These are phyloP conservation scores for Spicauda simplicius DNA, from an alignment of 2,888 invertebrate genomes.

Conservation along the genomic window DNA sequence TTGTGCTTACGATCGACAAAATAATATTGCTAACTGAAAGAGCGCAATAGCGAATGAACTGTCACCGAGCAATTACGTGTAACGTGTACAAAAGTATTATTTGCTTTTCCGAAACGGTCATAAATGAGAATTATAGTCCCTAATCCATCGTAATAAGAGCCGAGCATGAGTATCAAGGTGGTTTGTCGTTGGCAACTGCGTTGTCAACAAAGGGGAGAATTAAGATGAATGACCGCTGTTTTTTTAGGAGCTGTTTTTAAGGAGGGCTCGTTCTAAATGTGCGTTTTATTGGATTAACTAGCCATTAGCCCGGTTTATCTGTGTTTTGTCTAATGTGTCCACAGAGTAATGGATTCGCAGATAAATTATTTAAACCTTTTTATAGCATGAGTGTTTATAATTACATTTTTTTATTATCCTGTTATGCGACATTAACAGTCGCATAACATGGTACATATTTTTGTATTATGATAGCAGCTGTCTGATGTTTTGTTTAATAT, in stretches of 20 bases:
- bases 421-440: too few relatives aligned
- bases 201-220: slow-evolving; percentile 38
- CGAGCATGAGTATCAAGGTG: neutral
- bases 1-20: neutral
- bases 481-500: too few relatives aligned
- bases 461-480: too few relatives aligned
- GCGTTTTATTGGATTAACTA: slow-evolving; percentile 56
- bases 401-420: too few relatives aligned
- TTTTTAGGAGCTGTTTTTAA: slow-evolving; percentile 31
- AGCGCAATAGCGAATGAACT: slow-evolving; percentile 22
- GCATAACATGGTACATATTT: too few relatives aligned
- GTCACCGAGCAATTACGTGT: slow-evolving; percentile 25
- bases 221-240: slow-evolving; percentile 40
- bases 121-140: neutral
- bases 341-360: slow-evolving; percentile 13
- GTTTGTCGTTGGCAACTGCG: neutral
- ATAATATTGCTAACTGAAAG: slow-evolving; percentile 9
- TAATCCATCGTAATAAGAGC: slow-evolving; percentile 5
- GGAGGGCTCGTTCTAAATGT: slow-evolving; percentile 33
- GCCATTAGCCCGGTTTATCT: slow-evolving; percentile 51
- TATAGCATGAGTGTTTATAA: too few relatives aligned
- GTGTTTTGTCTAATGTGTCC: slow-evolving; percentile 34
- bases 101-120: neutral
- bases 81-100: neutral
- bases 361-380: neutral